Evolutionary conservation across 2,888 invertebrate species (phyloP), one percentile per base, ranked within the genome.

Genomic region (Sphaerophoria taeniata): DNA sequence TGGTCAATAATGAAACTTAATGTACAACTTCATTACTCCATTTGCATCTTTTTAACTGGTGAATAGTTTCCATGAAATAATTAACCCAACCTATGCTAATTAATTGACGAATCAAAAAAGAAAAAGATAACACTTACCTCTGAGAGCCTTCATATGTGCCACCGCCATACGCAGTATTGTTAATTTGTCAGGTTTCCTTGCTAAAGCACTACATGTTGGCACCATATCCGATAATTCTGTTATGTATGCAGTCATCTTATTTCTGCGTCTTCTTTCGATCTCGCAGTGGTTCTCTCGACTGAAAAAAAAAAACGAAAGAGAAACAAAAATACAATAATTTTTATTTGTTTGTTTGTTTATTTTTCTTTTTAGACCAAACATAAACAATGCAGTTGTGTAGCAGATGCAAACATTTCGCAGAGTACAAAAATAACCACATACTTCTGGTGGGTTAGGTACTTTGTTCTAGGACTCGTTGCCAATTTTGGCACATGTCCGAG

Each of bases 211-310:
- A 93, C 99, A 99, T 90, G 99, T 98, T 90, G 99, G 99, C 91
- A 99, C 99, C 99, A 99, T 99, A 93, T 99, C 99, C 88, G 98
- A 99, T 89, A 99, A 94, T 94, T 99, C 99, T 91, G 99, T 99
- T 93, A 99, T 99, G 93, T 99, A 99, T 88, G 99, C 98, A 89
- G 99, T 99, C 99, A 99, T 99, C 96, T 99, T 99, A 94, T 99
- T 99, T 89, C 99, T 95, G 89, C 99, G 94, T 89, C 99, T 95
- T 89, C 99, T 95, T 93, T 99, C 99, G 92, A 99, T 99, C 93
- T 99, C 99, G 93, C 98, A 98, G 93, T 99, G 99, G 92, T 99
- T 99, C 94, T 99, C 99, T 92, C 99, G 97, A 93, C 97, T 95
- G 93, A 92, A 93, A 93, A 89, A 47, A 90, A 90, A 91, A 89